These are phyloP conservation scores for Sciurus niger DNA, from an alignment of 2,113 vertebrate genomes.

Conservation along the genomic window DNA sequence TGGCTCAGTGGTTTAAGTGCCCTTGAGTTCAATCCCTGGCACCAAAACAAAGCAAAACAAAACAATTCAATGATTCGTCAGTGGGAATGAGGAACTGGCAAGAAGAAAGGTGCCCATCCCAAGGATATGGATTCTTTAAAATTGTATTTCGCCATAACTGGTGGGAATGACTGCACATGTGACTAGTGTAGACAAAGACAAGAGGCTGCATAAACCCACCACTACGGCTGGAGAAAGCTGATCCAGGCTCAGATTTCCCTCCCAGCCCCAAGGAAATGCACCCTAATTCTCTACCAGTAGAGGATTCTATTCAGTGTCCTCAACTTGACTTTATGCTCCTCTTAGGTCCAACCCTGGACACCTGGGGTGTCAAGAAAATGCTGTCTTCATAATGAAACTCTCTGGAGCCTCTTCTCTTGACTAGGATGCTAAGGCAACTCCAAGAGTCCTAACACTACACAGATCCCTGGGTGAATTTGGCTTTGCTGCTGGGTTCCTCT, in stretches of 20 bases:
- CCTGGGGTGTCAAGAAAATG: constrained; percentile 16
- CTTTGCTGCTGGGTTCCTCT: constrained; percentile 58
- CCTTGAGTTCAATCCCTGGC: no score
- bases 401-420: background rate
- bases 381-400: background rate
- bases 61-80: background rate
- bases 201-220: background rate
- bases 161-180: background rate
- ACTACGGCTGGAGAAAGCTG: background rate
- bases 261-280: background rate
- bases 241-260: background rate
- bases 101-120: background rate
- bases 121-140: background rate
- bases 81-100: background rate
- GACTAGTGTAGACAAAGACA: background rate
- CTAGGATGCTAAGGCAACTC: background rate
- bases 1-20: no score
- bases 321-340: background rate
- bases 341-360: background rate
- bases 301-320: background rate
- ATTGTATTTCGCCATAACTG: background rate
- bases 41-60: no score
- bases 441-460: background rate
- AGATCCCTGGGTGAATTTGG: constrained; percentile 54
- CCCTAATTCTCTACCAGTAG: background rate